Conservation (phyloP, 2,888 invertebrate genomes). For the Bhutanitis thaidina region DNA sequence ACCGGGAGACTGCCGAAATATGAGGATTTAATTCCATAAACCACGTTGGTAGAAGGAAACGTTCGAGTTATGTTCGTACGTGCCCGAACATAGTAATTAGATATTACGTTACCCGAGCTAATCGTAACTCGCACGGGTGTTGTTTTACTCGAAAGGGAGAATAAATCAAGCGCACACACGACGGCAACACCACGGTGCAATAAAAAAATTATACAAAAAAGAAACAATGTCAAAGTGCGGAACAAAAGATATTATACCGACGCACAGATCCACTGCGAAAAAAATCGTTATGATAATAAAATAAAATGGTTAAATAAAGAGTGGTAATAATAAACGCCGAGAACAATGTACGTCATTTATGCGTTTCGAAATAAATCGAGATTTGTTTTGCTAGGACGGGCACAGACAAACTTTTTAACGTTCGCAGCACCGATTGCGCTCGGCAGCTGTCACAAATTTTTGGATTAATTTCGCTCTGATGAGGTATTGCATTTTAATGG, state of each 20-base stretch:
- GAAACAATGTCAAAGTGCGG: conserved; percentile 71
- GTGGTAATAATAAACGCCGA: conserved; percentile 66
- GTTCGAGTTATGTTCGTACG: conserved; percentile 74
- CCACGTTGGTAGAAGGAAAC: conserved; percentile 73
- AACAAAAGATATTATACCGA: conserved; percentile 77
- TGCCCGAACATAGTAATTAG: conserved; percentile 78
- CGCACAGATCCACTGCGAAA: conserved; percentile 67
- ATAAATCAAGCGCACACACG: conserved; percentile 67
- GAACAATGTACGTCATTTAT: conserved; percentile 68
- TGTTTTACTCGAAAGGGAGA: conserved; percentile 76
- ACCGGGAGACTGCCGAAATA: conserved; percentile 75
- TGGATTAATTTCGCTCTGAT: conserved; percentile 59
- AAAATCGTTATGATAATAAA: conserved; percentile 77
- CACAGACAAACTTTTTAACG: conserved; percentile 66
- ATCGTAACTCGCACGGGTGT: conserved; percentile 78
- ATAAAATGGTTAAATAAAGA: conserved; percentile 72
- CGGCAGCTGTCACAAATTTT: conserved; percentile 67
- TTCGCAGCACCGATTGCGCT: conserved; percentile 41
- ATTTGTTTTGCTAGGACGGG: conserved; percentile 63
- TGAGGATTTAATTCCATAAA: conserved; percentile 78
- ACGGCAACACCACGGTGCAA: conserved; percentile 63
- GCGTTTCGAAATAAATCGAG: conserved; percentile 60
- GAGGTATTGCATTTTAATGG: conserved; percentile 69
- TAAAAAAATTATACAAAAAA: conserved; percentile 63
- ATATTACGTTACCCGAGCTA: conserved; percentile 72